A percentile compares a stretch with the other conserved stretches of the same genome.
Conservation (phyloP, 2,797 vertebrate genomes). For the Pangasius krempfi region DNA sequence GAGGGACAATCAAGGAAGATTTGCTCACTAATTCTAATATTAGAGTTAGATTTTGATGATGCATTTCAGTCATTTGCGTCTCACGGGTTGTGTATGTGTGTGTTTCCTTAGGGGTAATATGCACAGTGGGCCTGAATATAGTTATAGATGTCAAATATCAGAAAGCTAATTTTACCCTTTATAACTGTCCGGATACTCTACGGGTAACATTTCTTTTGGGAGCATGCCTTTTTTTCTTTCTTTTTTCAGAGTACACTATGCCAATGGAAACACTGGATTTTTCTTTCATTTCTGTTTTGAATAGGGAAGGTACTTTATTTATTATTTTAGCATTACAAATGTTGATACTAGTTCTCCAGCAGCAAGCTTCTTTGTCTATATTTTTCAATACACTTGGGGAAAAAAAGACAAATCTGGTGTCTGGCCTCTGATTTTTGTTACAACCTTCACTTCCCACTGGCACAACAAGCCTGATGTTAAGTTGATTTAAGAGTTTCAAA, state of each 20-base stretch:
- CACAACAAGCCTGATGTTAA: not conserved
- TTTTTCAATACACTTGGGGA: not conserved
- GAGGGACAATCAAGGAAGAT: not conserved
- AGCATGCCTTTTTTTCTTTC: not conserved
- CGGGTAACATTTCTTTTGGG: not conserved
- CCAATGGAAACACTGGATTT: not conserved
- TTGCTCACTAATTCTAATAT: not conserved
- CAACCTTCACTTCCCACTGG: not conserved
- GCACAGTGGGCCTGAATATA: not conserved
- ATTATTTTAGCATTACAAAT: not conserved
- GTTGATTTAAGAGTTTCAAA: not conserved
- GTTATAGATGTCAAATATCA: not conserved
- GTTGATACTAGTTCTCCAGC: not conserved
- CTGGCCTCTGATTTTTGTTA: conserved; percentile 4
- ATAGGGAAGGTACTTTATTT: not conserved
- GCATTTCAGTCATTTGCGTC: not conserved
- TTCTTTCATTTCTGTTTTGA: conserved; percentile 1
- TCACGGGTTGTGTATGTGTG: not conserved
- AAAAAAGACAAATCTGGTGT: not conserved
- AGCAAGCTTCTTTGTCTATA: not conserved
- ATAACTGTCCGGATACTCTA: not conserved
- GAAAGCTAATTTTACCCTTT: not conserved
- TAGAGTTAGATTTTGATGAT: not conserved
- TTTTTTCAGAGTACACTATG: not conserved
- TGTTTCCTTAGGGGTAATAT: not conserved